phyloP scores from a whole-genome alignment of 2,888 invertebrate genomes.

The Cyaniris semiargus region DNA sequence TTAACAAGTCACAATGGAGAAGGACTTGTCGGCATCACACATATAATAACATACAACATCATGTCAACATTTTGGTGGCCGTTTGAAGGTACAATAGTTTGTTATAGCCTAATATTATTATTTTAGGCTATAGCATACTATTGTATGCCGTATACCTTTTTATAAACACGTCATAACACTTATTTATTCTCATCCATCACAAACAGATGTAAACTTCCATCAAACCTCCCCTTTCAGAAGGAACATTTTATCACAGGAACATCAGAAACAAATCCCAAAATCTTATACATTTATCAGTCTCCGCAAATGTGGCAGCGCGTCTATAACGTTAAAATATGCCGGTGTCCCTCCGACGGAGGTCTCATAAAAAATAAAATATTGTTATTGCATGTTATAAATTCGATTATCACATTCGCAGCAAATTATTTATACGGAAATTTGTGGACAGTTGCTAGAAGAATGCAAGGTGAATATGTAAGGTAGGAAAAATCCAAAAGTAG shows the following conservation, averaged over 20 bases:
- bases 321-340: constrained; percentile 46
- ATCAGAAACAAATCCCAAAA: constrained; percentile 11
- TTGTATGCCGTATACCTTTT: neutral
- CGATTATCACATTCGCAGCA: constrained; percentile 25
- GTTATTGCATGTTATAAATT: constrained; percentile 46
- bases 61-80: too few relatives aligned
- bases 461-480: too few relatives aligned
- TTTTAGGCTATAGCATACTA: too few relatives aligned
- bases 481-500: too few relatives aligned
- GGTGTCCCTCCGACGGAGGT: constrained; percentile 47
- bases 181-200: neutral
- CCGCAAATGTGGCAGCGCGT: constrained; percentile 42
- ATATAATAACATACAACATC: too few relatives aligned
- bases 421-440: constrained; percentile 7
- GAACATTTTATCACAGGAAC: constrained; percentile 39
- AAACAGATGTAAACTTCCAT: neutral
- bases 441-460: too few relatives aligned
- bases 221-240: constrained; percentile 27
- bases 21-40: too few relatives aligned
- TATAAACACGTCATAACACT: neutral
- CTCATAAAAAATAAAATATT: constrained; percentile 56
- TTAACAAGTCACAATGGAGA: too few relatives aligned
- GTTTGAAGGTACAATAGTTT: too few relatives aligned
- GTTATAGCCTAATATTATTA: too few relatives aligned
- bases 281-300: constrained; percentile 27